These are phyloP conservation scores for Reinhardtius hippoglossoides DNA, from an alignment of 2,113 vertebrate genomes.

Conservation along the genomic window DNA sequence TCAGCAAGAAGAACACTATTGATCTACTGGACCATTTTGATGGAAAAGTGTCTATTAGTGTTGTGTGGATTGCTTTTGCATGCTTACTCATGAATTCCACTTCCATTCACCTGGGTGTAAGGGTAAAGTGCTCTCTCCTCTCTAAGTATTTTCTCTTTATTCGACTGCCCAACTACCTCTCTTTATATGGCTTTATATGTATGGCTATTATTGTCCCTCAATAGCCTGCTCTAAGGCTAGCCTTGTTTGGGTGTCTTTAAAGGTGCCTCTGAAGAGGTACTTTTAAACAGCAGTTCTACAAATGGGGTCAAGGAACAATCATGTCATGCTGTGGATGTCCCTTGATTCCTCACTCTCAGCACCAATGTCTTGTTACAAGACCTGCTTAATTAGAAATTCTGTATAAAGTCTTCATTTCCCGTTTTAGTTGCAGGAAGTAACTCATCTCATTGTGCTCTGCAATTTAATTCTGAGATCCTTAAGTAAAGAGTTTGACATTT, in stretches of 20 bases:
- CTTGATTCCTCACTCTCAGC: slow-evolving; percentile 2
- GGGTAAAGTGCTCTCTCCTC: slow-evolving; percentile 24
- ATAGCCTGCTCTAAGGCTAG: slow-evolving; percentile 25
- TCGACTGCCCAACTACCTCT: background rate
- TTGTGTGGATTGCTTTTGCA: slow-evolving; percentile 9
- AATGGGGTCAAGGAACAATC: slow-evolving; percentile 2
- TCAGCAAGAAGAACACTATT: slow-evolving; percentile 15
- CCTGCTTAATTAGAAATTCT: background rate
- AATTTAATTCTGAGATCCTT: background rate
- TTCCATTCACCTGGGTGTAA: slow-evolving; percentile 25
- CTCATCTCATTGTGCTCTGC: background rate
- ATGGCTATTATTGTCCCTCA: background rate
- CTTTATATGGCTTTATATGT: background rate
- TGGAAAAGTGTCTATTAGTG: slow-evolving; percentile 6
- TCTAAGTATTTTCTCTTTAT: slow-evolving; percentile 22
- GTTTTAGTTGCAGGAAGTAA: background rate
- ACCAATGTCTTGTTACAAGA: background rate
- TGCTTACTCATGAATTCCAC: background rate
- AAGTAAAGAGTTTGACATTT: too few relatives aligned
- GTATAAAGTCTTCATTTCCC: background rate
- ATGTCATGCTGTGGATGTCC: background rate
- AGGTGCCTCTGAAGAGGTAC: slow-evolving; percentile 25
- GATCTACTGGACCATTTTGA: slow-evolving; percentile 22
- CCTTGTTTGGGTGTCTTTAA: slow-evolving; percentile 8
- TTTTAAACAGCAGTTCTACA: background rate